phyloP scores from a whole-genome alignment of 2,113 vertebrate genomes.

The Hemiprocne comata region DNA sequence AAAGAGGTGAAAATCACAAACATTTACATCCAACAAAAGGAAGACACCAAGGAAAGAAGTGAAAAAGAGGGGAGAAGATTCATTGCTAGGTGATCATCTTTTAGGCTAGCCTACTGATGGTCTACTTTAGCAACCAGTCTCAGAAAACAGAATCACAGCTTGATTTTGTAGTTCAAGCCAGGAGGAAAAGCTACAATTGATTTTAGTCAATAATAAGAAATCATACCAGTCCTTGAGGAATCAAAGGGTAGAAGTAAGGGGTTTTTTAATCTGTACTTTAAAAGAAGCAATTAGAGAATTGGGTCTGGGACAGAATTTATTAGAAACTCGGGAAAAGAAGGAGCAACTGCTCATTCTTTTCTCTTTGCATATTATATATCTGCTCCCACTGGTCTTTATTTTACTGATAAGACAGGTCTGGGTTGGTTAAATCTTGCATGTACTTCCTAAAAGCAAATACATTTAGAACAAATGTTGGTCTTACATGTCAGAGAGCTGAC shows the following conservation, averaged over 20 bases:
- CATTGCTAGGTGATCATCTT: not conserved
- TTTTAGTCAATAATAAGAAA: not conserved
- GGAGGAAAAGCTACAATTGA: not conserved
- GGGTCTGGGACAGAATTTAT: not conserved
- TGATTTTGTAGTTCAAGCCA: not conserved
- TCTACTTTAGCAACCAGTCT: not conserved
- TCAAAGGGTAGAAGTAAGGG: not conserved
- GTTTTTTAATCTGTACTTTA: not conserved
- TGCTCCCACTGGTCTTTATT: not conserved
- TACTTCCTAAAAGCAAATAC: not conserved
- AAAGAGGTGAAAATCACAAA: constrained; percentile 69
- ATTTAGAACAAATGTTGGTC: not conserved
- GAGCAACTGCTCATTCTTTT: not conserved
- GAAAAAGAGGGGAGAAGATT: constrained; percentile 22
- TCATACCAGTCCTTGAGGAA: not conserved
- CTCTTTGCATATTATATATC: not conserved
- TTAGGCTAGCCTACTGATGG: not conserved
- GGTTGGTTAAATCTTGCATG: not conserved
- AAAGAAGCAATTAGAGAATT: not conserved
- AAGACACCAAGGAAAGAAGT: constrained; percentile 42
- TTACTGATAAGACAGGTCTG: not conserved
- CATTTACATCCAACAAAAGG: constrained; percentile 59
- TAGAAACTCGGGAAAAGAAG: not conserved
- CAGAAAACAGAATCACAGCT: constrained; percentile 8
- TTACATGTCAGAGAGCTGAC: not conserved